Evolutionary conservation across 2,797 vertebrate genomes (phyloP), one percentile per base, ranked within the genome.

Genomic region (Ispidina picta): DNA sequence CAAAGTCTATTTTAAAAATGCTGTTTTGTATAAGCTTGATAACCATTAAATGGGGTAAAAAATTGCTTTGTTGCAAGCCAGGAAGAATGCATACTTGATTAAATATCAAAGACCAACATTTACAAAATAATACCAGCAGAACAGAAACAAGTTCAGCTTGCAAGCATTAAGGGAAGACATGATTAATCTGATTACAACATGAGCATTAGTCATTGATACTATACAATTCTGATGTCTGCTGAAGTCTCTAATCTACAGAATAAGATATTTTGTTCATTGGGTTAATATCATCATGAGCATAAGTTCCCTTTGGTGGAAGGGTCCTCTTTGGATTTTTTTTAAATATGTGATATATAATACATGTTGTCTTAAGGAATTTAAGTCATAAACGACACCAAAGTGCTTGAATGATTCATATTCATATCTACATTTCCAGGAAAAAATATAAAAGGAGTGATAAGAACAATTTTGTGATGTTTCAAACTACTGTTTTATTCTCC

Each of bases 61-160:
- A 73, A 23, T 5, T 68, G 46, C 62, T 93, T 88, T 86, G 33
- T 92, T 86, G 29, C 72, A 88, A 82, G 46, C 55, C 49, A 77
- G 54, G 46, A 86, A 91, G 46, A 73, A 89, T 65, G 12, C 33
- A 71, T 43, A 65, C 43, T 91, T 79, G 31, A 94, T 86, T 94
- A 91, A 89, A 84, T 88, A 88, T 88, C 80, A 88, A 93, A 94
- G 89, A 69, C 15, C 46, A 82, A 91, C 44, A 88, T 82, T 92
- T 89, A 81, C 71, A 89, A 85, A 94, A 88, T 65, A 91, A 88
- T 82, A 51, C 31, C 51, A 86, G 26, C 62, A 88, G 83, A 84
- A 74, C 22, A 91, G 74, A 91, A 84, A 58, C 39, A 72, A 84
- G 73, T 86, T 86, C 65, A 74, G 44, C 56, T 89, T 89, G 70